These are phyloP conservation scores for Sinonovacula constricta DNA, from an alignment of 1,140 invertebrate genomes.

Conservation along the genomic window DNA sequence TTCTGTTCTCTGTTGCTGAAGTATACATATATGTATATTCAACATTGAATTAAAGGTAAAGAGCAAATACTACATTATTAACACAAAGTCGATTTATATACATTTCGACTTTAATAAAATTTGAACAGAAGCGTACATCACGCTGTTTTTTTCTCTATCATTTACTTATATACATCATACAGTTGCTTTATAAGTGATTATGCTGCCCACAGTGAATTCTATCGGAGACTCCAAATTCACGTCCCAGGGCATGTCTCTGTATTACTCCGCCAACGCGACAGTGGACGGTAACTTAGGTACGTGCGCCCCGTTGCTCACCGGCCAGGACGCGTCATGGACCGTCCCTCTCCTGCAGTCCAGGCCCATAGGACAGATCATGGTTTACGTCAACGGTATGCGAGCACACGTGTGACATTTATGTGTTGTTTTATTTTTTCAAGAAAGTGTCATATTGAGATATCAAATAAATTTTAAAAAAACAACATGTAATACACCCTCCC, in stretches of 20 bases:
- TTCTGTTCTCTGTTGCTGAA: not conserved
- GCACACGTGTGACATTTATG: not conserved
- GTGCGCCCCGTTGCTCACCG: slow-evolving; percentile 11
- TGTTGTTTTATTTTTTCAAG: not conserved
- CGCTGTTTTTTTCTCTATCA: no score
- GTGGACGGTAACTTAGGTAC: slow-evolving; percentile 28
- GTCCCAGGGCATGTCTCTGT: slow-evolving; percentile 7
- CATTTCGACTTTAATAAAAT: no score
- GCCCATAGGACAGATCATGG: slow-evolving; percentile 10
- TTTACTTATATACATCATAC: no score
- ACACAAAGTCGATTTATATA: no score
- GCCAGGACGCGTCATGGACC: slow-evolving; percentile 20
- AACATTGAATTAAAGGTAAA: not conserved
- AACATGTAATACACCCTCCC: not conserved
- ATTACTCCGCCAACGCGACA: slow-evolving; percentile 1
- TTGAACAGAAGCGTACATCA: no score
- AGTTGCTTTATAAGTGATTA: no score
- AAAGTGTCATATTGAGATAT: not conserved
- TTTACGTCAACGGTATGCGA: slow-evolving; percentile 33
- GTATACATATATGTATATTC: not conserved
- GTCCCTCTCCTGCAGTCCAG: not conserved
- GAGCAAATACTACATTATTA: no score
- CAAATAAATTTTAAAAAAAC: not conserved
- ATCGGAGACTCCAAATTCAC: slow-evolving; percentile 12
- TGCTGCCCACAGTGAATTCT: slow-evolving; percentile 16